phyloP scores from a whole-genome alignment of 2,888 invertebrate genomes.

The Eupeodes latifasciatus region DNA sequence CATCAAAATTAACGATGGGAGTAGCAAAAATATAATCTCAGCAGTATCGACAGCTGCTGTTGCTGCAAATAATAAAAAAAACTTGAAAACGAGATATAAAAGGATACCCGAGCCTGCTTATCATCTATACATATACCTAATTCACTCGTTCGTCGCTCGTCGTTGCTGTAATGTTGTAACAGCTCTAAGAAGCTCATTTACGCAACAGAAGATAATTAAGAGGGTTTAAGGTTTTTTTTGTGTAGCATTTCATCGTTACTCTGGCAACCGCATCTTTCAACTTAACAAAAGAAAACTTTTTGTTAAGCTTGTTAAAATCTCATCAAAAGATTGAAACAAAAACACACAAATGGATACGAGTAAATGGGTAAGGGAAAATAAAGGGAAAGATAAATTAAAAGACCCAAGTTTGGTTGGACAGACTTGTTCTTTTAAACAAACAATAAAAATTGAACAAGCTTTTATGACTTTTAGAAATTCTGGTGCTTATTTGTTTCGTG shows the following conservation, averaged over 20 bases:
- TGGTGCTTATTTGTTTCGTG: too few species aligned
- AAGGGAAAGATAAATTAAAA: background rate
- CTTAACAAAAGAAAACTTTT: slow-evolving; percentile 47
- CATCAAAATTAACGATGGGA: slow-evolving; percentile 50
- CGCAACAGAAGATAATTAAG: slow-evolving; percentile 72
- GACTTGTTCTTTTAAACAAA: background rate
- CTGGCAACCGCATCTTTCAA: slow-evolving; percentile 34
- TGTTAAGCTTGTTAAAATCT: slow-evolving; percentile 71
- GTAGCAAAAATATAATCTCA: slow-evolving; percentile 53
- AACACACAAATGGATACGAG: slow-evolving; percentile 30
- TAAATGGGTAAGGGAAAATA: background rate
- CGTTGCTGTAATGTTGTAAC: slow-evolving; percentile 31
- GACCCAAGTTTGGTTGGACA: background rate
- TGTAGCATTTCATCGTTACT: slow-evolving; percentile 60
- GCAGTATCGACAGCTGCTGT: slow-evolving; percentile 69
- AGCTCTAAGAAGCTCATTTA: slow-evolving; percentile 71
- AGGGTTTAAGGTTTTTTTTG: slow-evolving; percentile 68
- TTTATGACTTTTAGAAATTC: too few species aligned
- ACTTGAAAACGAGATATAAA: slow-evolving; percentile 7
- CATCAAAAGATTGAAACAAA: slow-evolving; percentile 70
- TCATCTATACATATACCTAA: background rate
- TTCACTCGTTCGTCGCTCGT: background rate
- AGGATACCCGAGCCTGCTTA: background rate
- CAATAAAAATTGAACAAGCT: too few species aligned
- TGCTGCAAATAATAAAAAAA: background rate